These are phyloP conservation scores for honey bee (Apis mellifera) DNA, from an alignment of 1,140 invertebrate genomes.

Conservation along the genomic window Amel_HAv3.1 CM009931.2:15333001-15333500, in stretches of 20 bases:
- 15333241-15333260: constrained; percentile 24
- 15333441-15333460: not conserved
- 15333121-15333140: constrained; percentile 75
- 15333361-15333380: not conserved
- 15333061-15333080: not conserved
- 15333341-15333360: not conserved
- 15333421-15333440: not conserved
- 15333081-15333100: constrained; percentile 18
- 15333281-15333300: constrained; percentile 47
- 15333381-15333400: not conserved
- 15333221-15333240: constrained; percentile 31
- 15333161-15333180: constrained; percentile 73
- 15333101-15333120: constrained; percentile 69
- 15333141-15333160: constrained; percentile 81
- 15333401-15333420: not conserved
- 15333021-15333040: not conserved
- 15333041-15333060: not conserved
- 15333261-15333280: constrained; percentile 48
- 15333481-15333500: not conserved
- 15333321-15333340: constrained; percentile 31
- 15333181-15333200: constrained; percentile 78
- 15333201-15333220: constrained; percentile 36
- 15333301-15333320: constrained; percentile 47
- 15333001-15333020: not conserved
- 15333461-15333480: not conserved